Evolutionary conservation across 2,113 vertebrate genomes (phyloP).

Genomic region (Porphyrio hochstetteri): DNA sequence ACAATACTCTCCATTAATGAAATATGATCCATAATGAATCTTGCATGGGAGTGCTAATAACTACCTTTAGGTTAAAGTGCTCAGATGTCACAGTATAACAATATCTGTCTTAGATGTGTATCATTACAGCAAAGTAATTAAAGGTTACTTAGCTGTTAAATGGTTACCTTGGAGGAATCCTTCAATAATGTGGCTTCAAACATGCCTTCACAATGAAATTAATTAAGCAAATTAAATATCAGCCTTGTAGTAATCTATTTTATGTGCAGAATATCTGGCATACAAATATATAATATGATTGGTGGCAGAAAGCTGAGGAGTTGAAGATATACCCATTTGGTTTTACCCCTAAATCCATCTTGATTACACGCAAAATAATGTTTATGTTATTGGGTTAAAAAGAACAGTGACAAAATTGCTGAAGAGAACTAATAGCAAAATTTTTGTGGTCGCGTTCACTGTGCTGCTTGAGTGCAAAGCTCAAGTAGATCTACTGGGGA

Average conservation of each 20-base stretch:
- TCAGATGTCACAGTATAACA: constrained; percentile 37
- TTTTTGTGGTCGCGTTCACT: neutral
- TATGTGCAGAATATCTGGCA: neutral
- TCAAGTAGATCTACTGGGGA: neutral
- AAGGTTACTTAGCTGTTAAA: constrained; percentile 53
- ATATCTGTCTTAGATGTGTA: constrained; percentile 39
- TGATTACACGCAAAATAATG: neutral
- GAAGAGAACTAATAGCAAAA: neutral
- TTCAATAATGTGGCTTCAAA: constrained; percentile 21
- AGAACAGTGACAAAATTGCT: neutral
- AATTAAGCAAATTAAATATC: constrained; percentile 37
- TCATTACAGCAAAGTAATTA: constrained; percentile 54
- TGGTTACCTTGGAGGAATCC: constrained; percentile 41
- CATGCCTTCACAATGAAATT: constrained; percentile 15
- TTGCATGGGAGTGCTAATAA: constrained; percentile 36
- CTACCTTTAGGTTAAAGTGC: constrained; percentile 45
- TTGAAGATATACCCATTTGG: neutral
- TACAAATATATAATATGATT: neutral
- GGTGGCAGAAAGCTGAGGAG: neutral
- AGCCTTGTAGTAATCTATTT: neutral
- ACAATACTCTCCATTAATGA: constrained; percentile 36
- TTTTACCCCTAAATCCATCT: neutral
- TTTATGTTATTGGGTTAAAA: neutral
- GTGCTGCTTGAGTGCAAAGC: neutral
- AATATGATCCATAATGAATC: constrained; percentile 33